phyloP scores from a whole-genome alignment of 2,888 invertebrate genomes.

The Pimpla rufipes region DNA sequence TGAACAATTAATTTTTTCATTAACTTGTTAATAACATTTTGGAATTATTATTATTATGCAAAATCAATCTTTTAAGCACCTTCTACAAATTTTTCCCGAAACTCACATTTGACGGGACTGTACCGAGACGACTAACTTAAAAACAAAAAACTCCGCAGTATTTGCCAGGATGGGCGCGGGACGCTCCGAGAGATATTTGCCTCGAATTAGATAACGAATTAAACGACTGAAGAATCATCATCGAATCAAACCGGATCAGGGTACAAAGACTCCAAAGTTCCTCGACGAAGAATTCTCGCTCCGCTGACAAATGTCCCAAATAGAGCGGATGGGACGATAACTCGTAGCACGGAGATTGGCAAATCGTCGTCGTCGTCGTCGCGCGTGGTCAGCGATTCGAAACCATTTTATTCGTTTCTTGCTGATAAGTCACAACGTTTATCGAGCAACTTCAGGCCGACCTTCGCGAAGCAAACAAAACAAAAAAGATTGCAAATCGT shows the following conservation, averaged over 20 bases:
- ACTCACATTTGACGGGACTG: too few species aligned
- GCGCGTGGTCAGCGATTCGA: neutral
- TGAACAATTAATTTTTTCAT: too few species aligned
- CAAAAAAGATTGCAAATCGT: neutral
- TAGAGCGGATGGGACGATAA: constrained; percentile 1
- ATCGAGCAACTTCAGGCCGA: neutral
- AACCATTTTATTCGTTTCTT: neutral
- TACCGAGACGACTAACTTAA: too few species aligned
- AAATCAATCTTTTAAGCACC: too few species aligned
- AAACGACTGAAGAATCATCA: constrained; percentile 41
- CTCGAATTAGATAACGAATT: constrained; percentile 48
- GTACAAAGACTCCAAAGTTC: constrained; percentile 47
- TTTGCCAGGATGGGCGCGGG: constrained; percentile 36
- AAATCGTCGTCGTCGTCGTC: neutral
- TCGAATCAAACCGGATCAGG: constrained; percentile 38
- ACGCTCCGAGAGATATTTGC: constrained; percentile 41
- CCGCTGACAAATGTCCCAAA: constrained; percentile 17
- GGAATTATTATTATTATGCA: too few species aligned
- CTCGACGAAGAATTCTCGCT: constrained; percentile 23
- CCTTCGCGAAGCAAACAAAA: neutral
- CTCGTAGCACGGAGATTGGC: constrained; percentile 1
- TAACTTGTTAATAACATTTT: too few species aligned
- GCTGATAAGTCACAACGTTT: neutral
- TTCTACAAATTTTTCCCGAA: too few species aligned
- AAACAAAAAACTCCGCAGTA: neutral